Evolutionary conservation across 2,113 vertebrate species (phyloP).

Genomic region (Cricetomys ansorgei): DNA sequence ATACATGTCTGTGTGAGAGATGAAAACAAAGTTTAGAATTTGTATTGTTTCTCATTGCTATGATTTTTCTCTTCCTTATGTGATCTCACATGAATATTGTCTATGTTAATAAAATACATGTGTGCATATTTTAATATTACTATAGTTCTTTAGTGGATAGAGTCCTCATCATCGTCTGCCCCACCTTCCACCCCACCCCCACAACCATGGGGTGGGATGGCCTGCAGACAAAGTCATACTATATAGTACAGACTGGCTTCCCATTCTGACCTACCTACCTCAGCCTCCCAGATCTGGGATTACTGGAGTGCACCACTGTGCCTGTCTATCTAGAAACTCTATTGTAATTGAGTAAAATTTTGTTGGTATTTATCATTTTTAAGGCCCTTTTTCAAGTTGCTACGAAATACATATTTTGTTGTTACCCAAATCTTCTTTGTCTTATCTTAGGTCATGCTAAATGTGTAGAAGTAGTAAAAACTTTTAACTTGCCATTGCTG

Average conservation of each 20-base stretch:
- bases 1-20: not conserved
- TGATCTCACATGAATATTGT: not conserved
- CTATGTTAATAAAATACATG: not conserved
- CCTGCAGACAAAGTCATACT: not conserved
- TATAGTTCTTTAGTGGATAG: not conserved
- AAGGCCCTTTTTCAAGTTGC: slow-evolving; percentile 40
- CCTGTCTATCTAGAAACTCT: not conserved
- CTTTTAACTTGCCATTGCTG: slow-evolving; percentile 90
- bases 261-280: not conserved
- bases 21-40: not conserved
- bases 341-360: slow-evolving; percentile 25
- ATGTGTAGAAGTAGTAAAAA: slow-evolving; percentile 92
- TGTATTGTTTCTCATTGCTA: not conserved
- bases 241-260: not conserved
- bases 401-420: not conserved
- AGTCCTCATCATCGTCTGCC: not conserved
- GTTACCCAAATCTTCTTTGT: slow-evolving; percentile 53
- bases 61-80: not conserved
- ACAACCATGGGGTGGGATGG: not conserved
- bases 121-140: not conserved
- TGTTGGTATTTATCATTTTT: slow-evolving; percentile 15
- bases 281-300: not conserved
- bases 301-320: not conserved
- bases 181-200: not conserved
- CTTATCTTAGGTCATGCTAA: slow-evolving; percentile 90